phyloP scores from a whole-genome alignment of 2,113 vertebrate genomes.

The Narcine bancroftii region DNA sequence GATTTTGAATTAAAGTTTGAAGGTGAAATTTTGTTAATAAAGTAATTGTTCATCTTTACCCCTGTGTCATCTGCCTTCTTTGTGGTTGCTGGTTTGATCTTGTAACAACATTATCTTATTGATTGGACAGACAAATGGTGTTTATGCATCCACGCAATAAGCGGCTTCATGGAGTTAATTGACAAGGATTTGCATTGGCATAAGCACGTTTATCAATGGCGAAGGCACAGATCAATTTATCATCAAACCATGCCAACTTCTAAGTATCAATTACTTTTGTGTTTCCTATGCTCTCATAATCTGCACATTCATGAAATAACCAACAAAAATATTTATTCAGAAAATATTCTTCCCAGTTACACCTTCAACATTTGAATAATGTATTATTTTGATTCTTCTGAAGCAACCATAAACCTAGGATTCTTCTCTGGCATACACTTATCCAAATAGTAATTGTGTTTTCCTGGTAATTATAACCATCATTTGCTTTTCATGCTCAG shows the following conservation, averaged over 20 bases:
- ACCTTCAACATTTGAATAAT: background rate
- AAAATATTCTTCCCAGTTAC: background rate
- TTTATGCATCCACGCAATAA: background rate
- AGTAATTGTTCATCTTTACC: too few species aligned
- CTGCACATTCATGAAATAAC: background rate
- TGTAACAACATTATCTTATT: background rate
- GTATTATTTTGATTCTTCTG: background rate
- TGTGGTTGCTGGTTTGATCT: too few species aligned
- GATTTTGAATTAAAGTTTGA: too few species aligned
- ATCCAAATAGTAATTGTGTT: background rate
- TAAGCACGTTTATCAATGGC: background rate
- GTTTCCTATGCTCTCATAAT: background rate
- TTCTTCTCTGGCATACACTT: background rate
- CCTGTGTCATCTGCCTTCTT: too few species aligned
- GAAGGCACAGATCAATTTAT: slow-evolving; percentile 1
- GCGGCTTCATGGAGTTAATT: background rate
- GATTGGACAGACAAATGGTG: background rate
- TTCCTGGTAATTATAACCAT: background rate
- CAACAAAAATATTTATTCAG: background rate
- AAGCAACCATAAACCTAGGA: background rate
- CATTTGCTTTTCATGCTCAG: background rate
- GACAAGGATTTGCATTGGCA: background rate
- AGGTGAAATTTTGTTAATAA: too few species aligned
- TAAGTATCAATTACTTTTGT: background rate
- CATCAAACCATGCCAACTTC: background rate